phyloP scores from a whole-genome alignment of 2,797 vertebrate species.

The Darevskia mixta region DNA sequence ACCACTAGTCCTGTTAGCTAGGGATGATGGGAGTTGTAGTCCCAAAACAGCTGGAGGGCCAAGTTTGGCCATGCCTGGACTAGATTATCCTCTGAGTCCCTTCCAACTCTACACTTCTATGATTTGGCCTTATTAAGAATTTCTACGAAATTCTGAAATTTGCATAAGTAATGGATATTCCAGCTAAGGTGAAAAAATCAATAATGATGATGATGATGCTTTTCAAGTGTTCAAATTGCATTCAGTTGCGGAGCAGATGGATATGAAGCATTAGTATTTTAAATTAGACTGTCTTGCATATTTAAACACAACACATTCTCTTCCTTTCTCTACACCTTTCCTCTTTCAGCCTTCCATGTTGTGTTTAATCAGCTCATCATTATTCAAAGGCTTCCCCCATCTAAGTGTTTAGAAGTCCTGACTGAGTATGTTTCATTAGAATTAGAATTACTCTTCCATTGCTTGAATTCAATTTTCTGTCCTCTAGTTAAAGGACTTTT shows the following conservation, averaged over 20 bases:
- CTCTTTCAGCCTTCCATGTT: background rate
- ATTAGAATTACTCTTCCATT: constrained; percentile 51
- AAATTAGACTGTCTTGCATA: constrained; percentile 5
- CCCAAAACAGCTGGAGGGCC: too few species aligned
- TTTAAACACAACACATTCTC: background rate
- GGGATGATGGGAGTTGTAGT: too few species aligned
- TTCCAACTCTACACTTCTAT: too few species aligned
- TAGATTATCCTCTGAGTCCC: too few species aligned
- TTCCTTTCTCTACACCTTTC: background rate
- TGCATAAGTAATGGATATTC: background rate
- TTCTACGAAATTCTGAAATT: background rate
- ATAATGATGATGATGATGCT: background rate
- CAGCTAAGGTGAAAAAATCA: background rate
- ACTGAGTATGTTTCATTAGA: constrained; percentile 24
- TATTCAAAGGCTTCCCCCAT: background rate
- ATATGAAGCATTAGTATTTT: constrained; percentile 3
- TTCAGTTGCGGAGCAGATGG: background rate
- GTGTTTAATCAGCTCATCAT: constrained; percentile 28
- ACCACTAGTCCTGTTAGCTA: too few species aligned
- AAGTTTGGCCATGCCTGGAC: too few species aligned
- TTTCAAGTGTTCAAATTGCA: background rate
- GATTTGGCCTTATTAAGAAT: background rate
- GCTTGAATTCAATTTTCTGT: constrained; percentile 44
- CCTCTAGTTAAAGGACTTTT: constrained; percentile 18
- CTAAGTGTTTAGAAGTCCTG: constrained; percentile 30